These are phyloP conservation scores for Psilopsiagon aymara DNA, from an alignment of 2,113 vertebrate genomes.

Conservation along the genomic window DNA sequence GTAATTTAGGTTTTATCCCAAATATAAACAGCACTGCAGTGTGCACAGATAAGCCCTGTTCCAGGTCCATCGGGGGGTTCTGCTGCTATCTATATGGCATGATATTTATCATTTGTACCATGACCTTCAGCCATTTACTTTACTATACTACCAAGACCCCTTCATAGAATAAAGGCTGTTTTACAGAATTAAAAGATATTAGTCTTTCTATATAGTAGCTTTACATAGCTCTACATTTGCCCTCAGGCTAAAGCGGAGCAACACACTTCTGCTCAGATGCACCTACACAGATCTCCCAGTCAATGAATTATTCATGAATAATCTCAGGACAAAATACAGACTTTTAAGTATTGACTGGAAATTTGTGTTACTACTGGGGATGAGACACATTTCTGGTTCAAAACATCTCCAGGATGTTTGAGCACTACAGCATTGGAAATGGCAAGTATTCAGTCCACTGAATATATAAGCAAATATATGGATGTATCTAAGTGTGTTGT, in stretches of 20 bases:
- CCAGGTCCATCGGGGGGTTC: background rate
- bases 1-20: conserved; percentile 45
- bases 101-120: conserved; percentile 36
- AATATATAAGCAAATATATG: background rate
- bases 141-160: background rate
- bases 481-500: fast-evolving
- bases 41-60: conserved; percentile 7
- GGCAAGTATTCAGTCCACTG: fast-evolving
- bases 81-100: background rate
- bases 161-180: background rate
- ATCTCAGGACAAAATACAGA: background rate
- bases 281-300: background rate
- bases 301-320: background rate
- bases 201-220: background rate
- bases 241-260: background rate
- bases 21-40: conserved; percentile 22
- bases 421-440: background rate
- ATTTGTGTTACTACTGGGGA: background rate
- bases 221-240: background rate
- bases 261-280: background rate
- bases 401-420: background rate
- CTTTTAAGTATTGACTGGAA: background rate
- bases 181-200: background rate
- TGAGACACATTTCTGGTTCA: background rate
- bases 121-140: conserved; percentile 41